Evolutionary conservation across 2,113 vertebrate genomes (phyloP), one percentile per base, ranked within the genome.

Genomic region (Oostethus manadensis): DNA sequence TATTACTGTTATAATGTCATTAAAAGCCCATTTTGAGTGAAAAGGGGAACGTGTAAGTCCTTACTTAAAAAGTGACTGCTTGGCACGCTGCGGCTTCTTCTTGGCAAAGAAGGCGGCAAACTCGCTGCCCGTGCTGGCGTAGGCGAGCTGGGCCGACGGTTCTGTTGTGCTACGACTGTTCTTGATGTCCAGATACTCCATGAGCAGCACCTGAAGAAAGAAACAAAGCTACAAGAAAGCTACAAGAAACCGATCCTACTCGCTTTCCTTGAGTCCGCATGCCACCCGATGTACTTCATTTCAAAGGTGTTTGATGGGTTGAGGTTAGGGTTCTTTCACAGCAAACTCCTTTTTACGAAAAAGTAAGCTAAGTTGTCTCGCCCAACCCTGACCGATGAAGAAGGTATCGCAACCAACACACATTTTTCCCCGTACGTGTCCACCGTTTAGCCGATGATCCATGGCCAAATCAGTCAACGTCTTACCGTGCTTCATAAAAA

Each of bases 151-250:
- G 55, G 95, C 75, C 0, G 96, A 94, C 0, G 94, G 92, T 73
- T 99, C 96, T 0, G 96, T 93, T 38, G 95, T 89, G 0, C 94
- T 84, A 29, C 92, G 93, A 0, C 93, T 96, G 86, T 99, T 99
- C 88, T 99, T 99, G 90, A 99, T 95, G 57, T 99, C 97, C 87
- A 99, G 90, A 56, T 99, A 99, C 64, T 99, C 97, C 0, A 94
- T 99, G 38, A 99, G 90, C 81, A 99, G 84, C 78, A 98, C 91
- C 96, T 99, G 56, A 0, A 5, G 33, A 40, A 8, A 56, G 10
- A 70, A 40, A 72, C 8, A 18, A 62, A 9, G 1, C 50, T 0
- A 35, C 71, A 29, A 78, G 59, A 22, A 18, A 47, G 35, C 6
- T 42, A 26, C 21, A 16, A 56, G 10, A 48, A 22, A 3, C 35